Evolutionary conservation across 2,113 vertebrate species (phyloP).

Genomic region (Dasyornis broadbenti): DNA sequence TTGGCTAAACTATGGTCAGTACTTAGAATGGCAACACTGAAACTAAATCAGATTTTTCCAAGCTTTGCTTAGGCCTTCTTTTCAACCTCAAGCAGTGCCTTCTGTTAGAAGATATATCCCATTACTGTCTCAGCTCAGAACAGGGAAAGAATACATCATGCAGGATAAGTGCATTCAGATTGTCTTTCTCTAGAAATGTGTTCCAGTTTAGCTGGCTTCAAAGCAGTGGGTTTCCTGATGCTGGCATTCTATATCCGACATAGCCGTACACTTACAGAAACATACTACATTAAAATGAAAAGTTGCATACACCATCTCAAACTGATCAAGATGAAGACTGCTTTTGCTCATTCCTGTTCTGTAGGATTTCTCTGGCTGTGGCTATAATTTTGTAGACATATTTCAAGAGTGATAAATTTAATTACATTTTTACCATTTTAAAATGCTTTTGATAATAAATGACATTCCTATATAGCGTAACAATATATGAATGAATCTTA

Average conservation of each 20-base stretch:
- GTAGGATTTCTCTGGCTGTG: neutral
- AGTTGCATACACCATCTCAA: neutral
- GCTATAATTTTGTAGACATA: neutral
- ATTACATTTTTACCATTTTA: neutral
- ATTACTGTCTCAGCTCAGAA: neutral
- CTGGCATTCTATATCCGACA: neutral
- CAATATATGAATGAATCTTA: neutral
- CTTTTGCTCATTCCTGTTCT: neutral
- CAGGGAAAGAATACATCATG: neutral
- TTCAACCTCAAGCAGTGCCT: neutral
- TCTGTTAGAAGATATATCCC: neutral
- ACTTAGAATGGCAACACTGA: neutral
- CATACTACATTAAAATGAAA: neutral
- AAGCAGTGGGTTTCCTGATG: neutral
- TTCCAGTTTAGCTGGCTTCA: neutral
- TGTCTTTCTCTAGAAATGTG: neutral
- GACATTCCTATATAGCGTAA: neutral
- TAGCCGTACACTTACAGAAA: neutral
- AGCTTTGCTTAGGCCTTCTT: neutral
- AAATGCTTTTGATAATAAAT: neutral
- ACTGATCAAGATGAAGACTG: neutral
- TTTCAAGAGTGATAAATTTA: neutral
- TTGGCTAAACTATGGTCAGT: neutral
- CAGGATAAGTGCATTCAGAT: neutral
- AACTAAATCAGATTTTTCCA: neutral